phyloP scores from a whole-genome alignment of 2,797 vertebrate species.

The Sebastes taczanowskii region DNA sequence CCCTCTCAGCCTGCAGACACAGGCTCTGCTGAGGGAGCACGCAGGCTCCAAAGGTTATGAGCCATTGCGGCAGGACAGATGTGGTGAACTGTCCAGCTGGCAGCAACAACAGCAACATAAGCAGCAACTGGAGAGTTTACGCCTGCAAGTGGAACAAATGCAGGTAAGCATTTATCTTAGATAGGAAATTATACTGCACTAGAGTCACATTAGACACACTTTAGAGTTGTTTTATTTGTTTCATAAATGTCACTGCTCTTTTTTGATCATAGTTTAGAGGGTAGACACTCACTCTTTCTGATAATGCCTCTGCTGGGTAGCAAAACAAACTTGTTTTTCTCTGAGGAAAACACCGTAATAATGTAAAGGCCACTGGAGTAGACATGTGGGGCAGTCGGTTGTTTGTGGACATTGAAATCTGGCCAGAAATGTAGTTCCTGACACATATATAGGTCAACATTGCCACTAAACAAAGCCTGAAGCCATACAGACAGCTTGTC shows the following conservation, averaged over 20 bases:
- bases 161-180: slow-evolving; percentile 81
- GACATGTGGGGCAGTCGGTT: not conserved
- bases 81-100: slow-evolving; percentile 87
- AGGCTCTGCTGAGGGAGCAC: slow-evolving; percentile 79
- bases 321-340: not conserved
- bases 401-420: slow-evolving; percentile 12
- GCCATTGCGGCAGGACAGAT: slow-evolving; percentile 78
- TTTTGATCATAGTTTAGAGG: not conserved
- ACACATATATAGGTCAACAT: slow-evolving; percentile 22
- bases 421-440: not conserved
- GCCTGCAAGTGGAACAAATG: slow-evolving; percentile 93
- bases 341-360: not conserved
- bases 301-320: not conserved
- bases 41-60: slow-evolving; percentile 71
- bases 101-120: slow-evolving; percentile 86
- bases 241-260: not conserved
- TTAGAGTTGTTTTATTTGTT: not conserved
- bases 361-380: not conserved
- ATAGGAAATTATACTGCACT: not conserved
- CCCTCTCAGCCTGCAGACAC: slow-evolving; percentile 78
- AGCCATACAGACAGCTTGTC: slow-evolving; percentile 17
- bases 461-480: slow-evolving; percentile 13
- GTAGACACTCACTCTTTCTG: not conserved
- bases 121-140: slow-evolving; percentile 89
- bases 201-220: not conserved